Conservation (phyloP, 2,113 vertebrate genomes). For the Geococcyx californianus region DNA sequence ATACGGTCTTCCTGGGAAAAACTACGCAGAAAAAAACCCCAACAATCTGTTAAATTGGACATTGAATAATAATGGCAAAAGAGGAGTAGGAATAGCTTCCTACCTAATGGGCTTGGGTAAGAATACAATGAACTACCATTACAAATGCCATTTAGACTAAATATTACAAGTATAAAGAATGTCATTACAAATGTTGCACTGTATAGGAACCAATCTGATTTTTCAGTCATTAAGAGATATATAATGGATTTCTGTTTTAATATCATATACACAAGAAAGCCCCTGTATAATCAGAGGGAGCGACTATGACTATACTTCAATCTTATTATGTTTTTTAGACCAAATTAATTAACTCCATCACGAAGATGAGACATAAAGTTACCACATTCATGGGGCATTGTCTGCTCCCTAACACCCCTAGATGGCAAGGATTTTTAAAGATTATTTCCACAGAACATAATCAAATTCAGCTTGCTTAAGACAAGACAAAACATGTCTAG, state of each 20-base stretch:
- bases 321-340: not conserved
- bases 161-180: not conserved
- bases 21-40: not conserved
- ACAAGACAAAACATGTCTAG: not conserved
- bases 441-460: not conserved
- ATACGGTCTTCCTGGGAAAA: not conserved
- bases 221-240: not conserved
- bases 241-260: not conserved
- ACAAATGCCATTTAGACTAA: not conserved
- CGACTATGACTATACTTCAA: not conserved
- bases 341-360: not conserved
- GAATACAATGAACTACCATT: not conserved
- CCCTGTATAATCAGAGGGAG: not conserved
- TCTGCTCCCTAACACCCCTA: not conserved
- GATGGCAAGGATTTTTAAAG: not conserved
- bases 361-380: not conserved
- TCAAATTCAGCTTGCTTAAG: not conserved
- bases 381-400: rapidly evolving
- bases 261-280: not conserved
- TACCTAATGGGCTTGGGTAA: not conserved
- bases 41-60: not conserved
- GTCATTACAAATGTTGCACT: not conserved
- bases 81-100: not conserved
- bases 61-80: not conserved
- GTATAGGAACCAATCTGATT: not conserved